Percentiles rank a stretch among this genome's conserved stretches.
These are phyloP conservation scores for Cryptotis parvus DNA, from an alignment of 2,113 vertebrate species.

Conservation along the genomic window DNA sequence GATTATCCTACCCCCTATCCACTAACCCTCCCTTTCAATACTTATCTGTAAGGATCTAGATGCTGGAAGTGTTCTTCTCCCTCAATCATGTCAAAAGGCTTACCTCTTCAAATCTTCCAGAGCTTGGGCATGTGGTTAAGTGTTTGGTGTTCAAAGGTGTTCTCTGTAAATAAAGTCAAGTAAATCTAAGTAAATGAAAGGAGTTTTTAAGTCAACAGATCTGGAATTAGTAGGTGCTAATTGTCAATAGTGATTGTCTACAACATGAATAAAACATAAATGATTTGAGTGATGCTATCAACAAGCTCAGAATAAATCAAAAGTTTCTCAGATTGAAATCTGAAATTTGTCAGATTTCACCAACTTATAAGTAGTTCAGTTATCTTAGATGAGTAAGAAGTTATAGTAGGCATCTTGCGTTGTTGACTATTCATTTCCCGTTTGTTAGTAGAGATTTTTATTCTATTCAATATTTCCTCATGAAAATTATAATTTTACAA, in stretches of 20 bases:
- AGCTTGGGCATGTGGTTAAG: neutral
- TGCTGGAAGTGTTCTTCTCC: neutral
- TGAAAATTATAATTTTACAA: neutral
- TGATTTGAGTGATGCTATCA: slow-evolving; percentile 40
- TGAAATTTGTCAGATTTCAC: slow-evolving; percentile 43
- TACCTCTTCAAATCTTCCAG: slow-evolving; percentile 7
- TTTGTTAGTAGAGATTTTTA: slow-evolving; percentile 25
- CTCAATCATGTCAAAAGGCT: neutral
- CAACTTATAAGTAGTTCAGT: neutral
- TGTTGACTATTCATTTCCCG: neutral
- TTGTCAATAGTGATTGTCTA: slow-evolving; percentile 63
- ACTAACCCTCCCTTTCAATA: neutral
- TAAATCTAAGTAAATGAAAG: slow-evolving; percentile 67
- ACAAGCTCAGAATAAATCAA: slow-evolving; percentile 36
- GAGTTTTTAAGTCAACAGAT: slow-evolving; percentile 59
- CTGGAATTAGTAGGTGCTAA: slow-evolving; percentile 69
- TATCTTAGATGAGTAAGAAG: slow-evolving; percentile 12
- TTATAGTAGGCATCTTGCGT: neutral
- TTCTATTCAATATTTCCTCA: neutral
- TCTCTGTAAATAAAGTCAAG: slow-evolving; percentile 66
- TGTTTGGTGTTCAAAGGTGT: slow-evolving; percentile 63
- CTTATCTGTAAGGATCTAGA: neutral
- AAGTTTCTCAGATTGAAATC: slow-evolving; percentile 30
- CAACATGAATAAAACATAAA: slow-evolving; percentile 61
- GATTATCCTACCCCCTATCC: neutral